These are phyloP conservation scores for Paguma larvata DNA, from an alignment of 2,797 vertebrate species.

Conservation along the genomic window DNA sequence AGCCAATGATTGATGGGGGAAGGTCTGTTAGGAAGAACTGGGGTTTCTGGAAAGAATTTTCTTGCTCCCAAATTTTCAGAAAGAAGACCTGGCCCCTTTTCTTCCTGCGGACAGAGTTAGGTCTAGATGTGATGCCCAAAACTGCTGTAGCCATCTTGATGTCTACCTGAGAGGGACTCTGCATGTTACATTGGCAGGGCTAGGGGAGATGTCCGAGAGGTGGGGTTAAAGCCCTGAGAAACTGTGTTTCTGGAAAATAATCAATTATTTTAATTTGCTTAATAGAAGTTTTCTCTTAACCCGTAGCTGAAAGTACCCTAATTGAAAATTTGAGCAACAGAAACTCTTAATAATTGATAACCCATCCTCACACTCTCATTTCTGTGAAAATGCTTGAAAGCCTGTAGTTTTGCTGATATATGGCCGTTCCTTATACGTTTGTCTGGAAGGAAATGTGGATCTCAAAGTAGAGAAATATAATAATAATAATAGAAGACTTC, in stretches of 20 bases:
- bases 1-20: background rate
- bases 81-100: background rate
- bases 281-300: background rate
- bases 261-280: slow-evolving; percentile 40
- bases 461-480: background rate
- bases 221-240: background rate
- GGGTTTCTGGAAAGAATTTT: background rate
- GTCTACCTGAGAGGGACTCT: background rate
- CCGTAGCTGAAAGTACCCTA: background rate
- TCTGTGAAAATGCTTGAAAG: slow-evolving; percentile 57
- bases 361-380: background rate
- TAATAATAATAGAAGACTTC: background rate
- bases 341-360: background rate
- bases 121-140: background rate
- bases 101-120: background rate
- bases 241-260: background rate
- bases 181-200: background rate
- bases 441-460: slow-evolving; percentile 15
- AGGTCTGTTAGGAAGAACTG: background rate
- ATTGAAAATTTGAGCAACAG: background rate
- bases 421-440: background rate
- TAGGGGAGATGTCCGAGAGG: background rate
- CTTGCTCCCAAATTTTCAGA: background rate
- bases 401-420: background rate
- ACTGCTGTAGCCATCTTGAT: background rate